Evolutionary conservation across 1,140 invertebrate species (phyloP).

Genomic region (Aphis craccivora): DNA sequence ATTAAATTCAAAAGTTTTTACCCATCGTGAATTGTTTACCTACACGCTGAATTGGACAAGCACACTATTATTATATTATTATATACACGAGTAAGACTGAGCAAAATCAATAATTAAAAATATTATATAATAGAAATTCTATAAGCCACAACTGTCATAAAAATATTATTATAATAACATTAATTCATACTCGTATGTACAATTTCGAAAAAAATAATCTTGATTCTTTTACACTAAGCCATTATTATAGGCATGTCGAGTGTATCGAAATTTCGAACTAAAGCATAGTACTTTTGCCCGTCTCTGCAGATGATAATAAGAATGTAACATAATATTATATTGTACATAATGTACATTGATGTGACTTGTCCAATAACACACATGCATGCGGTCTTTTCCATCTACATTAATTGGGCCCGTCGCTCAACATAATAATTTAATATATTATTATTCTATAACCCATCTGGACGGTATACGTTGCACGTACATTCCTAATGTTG

Average conservation of each 20-base stretch:
- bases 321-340: not conserved
- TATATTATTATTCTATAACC: not conserved
- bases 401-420: not conserved
- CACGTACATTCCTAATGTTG: not conserved
- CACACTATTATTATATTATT: too few relatives aligned
- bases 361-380: not conserved
- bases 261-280: not conserved
- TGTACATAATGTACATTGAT: not conserved
- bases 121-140: too few relatives aligned
- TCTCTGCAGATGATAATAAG: not conserved
- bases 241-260: not conserved
- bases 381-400: not conserved
- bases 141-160: not conserved
- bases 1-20: not conserved
- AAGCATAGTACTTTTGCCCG: not conserved
- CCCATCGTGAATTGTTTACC: too few relatives aligned
- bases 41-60: too few relatives aligned
- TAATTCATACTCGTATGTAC: not conserved
- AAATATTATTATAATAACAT: not conserved
- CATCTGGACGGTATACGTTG: not conserved
- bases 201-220: not conserved
- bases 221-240: not conserved
- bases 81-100: not conserved
- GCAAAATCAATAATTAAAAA: not conserved
- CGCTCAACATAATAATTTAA: not conserved